Evolutionary conservation across 2,113 vertebrate species (phyloP).

Genomic region (Dolichotis patagonum): DNA sequence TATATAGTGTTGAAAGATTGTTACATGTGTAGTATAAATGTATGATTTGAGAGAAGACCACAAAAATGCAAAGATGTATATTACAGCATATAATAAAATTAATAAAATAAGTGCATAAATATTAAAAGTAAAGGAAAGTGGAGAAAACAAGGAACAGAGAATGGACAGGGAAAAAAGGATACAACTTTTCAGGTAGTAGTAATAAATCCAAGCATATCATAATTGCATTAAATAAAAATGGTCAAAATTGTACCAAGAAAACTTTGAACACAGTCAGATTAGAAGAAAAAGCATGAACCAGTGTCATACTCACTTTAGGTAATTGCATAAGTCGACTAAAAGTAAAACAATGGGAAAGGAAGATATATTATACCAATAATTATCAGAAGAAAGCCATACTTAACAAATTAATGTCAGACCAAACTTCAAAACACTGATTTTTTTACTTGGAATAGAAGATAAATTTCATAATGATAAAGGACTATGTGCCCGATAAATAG

Average conservation of each 20-base stretch:
- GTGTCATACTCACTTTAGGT: background rate
- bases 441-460: background rate
- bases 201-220: background rate
- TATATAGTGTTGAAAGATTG: background rate
- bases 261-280: background rate
- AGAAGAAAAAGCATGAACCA: background rate
- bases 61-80: background rate
- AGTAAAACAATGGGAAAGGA: background rate
- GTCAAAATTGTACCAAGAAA: background rate
- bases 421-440: background rate
- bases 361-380: background rate
- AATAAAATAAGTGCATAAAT: background rate
- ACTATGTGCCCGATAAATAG: background rate
- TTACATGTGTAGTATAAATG: background rate
- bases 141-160: background rate
- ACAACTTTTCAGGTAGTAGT: background rate
- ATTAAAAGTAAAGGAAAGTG: constrained; percentile 27
- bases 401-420: background rate
- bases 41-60: background rate
- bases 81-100: background rate
- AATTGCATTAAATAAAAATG: background rate
- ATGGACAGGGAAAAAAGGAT: background rate
- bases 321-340: background rate
- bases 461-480: background rate
- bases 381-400: background rate